Evolutionary conservation across 2,113 vertebrate species (phyloP).

Genomic region (Cygnus buccinator): DNA sequence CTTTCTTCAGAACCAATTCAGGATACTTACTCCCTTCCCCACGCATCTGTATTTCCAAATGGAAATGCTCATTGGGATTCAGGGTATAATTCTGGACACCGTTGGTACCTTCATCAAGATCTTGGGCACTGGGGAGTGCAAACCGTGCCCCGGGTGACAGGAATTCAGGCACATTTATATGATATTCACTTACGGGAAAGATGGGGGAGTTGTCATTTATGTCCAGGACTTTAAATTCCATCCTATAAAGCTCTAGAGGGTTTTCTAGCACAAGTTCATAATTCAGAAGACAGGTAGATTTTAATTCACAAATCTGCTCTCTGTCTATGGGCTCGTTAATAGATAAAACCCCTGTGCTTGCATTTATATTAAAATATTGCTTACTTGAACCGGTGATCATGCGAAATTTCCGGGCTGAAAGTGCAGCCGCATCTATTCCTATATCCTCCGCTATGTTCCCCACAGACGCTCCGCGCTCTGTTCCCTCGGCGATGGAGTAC

Average conservation of each 20-base stretch:
- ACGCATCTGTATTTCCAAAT: slow-evolving; percentile 67
- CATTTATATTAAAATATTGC: slow-evolving; percentile 77
- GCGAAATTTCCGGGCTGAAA: slow-evolving; percentile 77
- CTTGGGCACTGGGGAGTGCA: slow-evolving; percentile 73
- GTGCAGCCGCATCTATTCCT: slow-evolving; percentile 65
- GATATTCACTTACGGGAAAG: slow-evolving; percentile 73
- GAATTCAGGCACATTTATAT: slow-evolving; percentile 76
- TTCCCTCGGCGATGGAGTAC: slow-evolving; percentile 78
- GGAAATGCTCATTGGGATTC: slow-evolving; percentile 71
- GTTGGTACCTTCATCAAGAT: slow-evolving; percentile 77
- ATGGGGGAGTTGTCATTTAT: slow-evolving; percentile 79
- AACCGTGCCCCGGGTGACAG: slow-evolving; percentile 74
- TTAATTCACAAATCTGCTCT: slow-evolving; percentile 72
- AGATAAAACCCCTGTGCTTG: slow-evolving; percentile 72
- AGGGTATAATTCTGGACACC: slow-evolving; percentile 73
- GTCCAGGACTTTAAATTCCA: slow-evolving; percentile 77
- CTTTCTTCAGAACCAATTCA: slow-evolving; percentile 76
- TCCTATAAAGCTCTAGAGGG: slow-evolving; percentile 76
- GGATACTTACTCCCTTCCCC: slow-evolving; percentile 75
- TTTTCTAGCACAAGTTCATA: slow-evolving; percentile 79
- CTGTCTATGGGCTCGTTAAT: slow-evolving; percentile 77
- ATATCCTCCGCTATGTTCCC: slow-evolving; percentile 77
- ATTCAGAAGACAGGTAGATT: slow-evolving; percentile 71
- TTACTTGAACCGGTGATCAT: slow-evolving; percentile 74
- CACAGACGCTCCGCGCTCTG: slow-evolving; percentile 62